Percentiles rank a stretch among this genome's conserved stretches.
phyloP scores from a whole-genome alignment of 2,888 invertebrate genomes.

The Ormyrus labotus region DNA sequence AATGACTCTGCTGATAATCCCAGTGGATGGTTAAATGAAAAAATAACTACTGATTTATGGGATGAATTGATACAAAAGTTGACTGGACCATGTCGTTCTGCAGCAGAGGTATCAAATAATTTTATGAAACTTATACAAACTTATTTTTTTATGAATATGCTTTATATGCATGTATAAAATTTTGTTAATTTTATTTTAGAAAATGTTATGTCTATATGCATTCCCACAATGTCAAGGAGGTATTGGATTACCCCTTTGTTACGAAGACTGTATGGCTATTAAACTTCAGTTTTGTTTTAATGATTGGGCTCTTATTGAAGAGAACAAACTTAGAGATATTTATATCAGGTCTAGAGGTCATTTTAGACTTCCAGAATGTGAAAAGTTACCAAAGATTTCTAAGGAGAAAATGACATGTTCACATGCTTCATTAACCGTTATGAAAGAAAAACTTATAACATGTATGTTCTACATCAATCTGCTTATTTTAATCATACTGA shows the following conservation, averaged over 20 bases:
- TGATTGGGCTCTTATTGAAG: slow-evolving; percentile 94
- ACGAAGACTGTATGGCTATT: slow-evolving; percentile 95
- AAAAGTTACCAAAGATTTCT: slow-evolving; percentile 85
- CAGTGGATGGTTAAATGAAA: slow-evolving; percentile 88
- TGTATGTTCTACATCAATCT: slow-evolving; percentile 77
- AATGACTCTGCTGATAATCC: slow-evolving; percentile 81
- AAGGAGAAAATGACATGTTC: slow-evolving; percentile 84
- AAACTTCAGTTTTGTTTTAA: slow-evolving; percentile 93
- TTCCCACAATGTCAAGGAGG: slow-evolving; percentile 91
- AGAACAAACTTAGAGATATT: slow-evolving; percentile 88
- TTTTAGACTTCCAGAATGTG: slow-evolving; percentile 92
- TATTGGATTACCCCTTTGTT: slow-evolving; percentile 87
- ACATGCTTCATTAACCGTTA: slow-evolving; percentile 89
- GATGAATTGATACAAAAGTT: slow-evolving; percentile 89
- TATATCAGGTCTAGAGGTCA: slow-evolving; percentile 89
- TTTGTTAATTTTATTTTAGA: slow-evolving; percentile 74
- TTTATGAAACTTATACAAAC: background rate
- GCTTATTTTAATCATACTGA: slow-evolving; percentile 8
- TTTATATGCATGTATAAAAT: background rate
- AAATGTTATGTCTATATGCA: slow-evolving; percentile 92
- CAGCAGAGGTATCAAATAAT: slow-evolving; percentile 83
- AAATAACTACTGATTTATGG: slow-evolving; percentile 89
- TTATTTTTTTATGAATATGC: background rate
- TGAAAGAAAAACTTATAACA: slow-evolving; percentile 88
- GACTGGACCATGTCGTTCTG: slow-evolving; percentile 89